phyloP scores from a whole-genome alignment of 1,140 invertebrate genomes.

The Drosophila baimaii region DNA sequence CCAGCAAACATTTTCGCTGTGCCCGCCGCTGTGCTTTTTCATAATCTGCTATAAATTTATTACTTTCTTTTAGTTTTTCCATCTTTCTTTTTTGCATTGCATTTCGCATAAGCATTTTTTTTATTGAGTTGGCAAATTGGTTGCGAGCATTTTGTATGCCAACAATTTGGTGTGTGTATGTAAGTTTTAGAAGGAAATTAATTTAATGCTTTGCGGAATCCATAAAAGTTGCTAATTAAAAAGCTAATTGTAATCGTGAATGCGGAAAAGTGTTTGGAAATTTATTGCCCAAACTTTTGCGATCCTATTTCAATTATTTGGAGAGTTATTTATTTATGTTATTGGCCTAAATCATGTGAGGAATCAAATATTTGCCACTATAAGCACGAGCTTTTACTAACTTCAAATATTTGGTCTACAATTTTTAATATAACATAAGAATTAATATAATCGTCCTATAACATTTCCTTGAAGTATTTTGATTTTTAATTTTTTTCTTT shows the following conservation, averaged over 20 bases:
- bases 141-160: not conserved
- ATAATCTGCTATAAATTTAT: conserved; percentile 76
- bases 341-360: not conserved
- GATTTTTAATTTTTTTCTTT: not conserved
- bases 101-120: conserved; percentile 49
- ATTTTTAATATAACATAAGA: too few relatives aligned
- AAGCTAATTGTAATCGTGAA: conserved; percentile 11
- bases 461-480: not conserved
- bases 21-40: conserved; percentile 38
- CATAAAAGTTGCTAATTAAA: conserved; percentile 51
- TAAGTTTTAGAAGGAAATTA: conserved; percentile 50
- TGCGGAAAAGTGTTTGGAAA: not conserved
- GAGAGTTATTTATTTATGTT: not conserved
- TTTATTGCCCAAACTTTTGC: conserved; percentile 4
- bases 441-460: too few relatives aligned
- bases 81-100: conserved; percentile 48
- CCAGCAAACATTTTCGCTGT: conserved; percentile 9
- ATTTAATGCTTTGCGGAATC: conserved; percentile 33
- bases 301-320: conserved; percentile 3
- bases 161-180: conserved; percentile 5
- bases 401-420: too few relatives aligned
- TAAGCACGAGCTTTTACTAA: too few relatives aligned
- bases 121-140: conserved; percentile 17
- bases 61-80: conserved; percentile 49
- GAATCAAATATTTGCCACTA: too few relatives aligned